These are phyloP conservation scores for Hoplostethus atlanticus DNA, from an alignment of 2,797 vertebrate genomes.

Conservation along the genomic window DNA sequence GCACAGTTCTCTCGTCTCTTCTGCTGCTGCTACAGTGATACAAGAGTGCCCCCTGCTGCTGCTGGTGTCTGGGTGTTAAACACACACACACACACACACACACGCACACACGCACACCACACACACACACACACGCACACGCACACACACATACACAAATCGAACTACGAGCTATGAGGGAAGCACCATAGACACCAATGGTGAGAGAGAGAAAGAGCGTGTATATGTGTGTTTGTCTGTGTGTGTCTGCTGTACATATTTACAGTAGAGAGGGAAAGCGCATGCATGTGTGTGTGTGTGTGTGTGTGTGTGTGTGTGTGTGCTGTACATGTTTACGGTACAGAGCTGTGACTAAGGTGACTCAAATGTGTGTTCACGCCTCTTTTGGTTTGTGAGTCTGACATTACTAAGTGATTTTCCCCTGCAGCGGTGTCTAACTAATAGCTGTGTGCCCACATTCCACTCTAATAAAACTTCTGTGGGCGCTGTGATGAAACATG, in stretches of 20 bases:
- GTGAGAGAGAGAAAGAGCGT: conserved; percentile 4
- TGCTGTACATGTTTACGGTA: conserved; percentile 17
- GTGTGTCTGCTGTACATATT: background rate
- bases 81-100: conserved; percentile 25
- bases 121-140: background rate
- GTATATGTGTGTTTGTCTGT: background rate
- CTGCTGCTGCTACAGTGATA: conserved; percentile 77
- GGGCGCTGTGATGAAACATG: conserved; percentile 58
- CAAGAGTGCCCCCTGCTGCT: conserved; percentile 96
- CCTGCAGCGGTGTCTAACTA: conserved; percentile 66
- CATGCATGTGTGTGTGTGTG: background rate
- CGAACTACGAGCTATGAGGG: conserved; percentile 3
- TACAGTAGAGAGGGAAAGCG: conserved; percentile 3
- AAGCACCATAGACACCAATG: conserved; percentile 24
- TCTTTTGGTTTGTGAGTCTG: conserved; percentile 52
- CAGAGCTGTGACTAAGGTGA: conserved; percentile 66
- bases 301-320: background rate
- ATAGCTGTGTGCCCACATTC: conserved; percentile 57
- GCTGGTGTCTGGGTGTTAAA: conserved; percentile 54
- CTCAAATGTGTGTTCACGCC: conserved; percentile 52
- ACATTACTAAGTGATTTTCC: conserved; percentile 64
- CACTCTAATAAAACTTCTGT: conserved; percentile 60
- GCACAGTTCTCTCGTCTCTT: conserved; percentile 47
- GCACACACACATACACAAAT: conserved; percentile 49
- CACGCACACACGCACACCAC: background rate